Evolutionary conservation across 2,888 invertebrate genomes (phyloP).

Genomic region (Aethes cnicana): DNA sequence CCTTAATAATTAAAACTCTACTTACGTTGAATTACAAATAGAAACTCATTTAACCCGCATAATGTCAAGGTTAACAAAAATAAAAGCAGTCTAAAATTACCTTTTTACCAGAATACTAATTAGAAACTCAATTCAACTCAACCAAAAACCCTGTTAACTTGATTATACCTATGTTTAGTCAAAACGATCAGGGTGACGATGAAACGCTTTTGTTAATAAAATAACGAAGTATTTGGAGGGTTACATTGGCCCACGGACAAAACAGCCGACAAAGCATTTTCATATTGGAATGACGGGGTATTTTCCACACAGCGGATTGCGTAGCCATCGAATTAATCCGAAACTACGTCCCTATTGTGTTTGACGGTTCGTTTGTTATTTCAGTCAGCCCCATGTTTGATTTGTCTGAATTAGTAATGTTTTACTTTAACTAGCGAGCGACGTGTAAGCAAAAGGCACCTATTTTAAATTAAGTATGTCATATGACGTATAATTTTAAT

Average conservation of each 20-base stretch:
- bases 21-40: too few relatives aligned
- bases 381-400: slow-evolving; percentile 23
- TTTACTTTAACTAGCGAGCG: slow-evolving; percentile 13
- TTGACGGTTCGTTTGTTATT: slow-evolving; percentile 27
- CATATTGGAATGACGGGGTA: slow-evolving; percentile 28
- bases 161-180: too few relatives aligned
- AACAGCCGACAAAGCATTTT: slow-evolving; percentile 27
- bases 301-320: slow-evolving; percentile 28
- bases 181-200: too few relatives aligned
- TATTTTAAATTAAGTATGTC: background rate
- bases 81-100: too few relatives aligned
- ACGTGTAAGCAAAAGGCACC: background rate
- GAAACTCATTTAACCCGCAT: too few relatives aligned
- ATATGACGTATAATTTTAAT: background rate
- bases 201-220: too few relatives aligned
- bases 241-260: slow-evolving; percentile 10
- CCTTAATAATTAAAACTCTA: too few relatives aligned
- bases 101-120: too few relatives aligned
- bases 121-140: too few relatives aligned
- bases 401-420: slow-evolving; percentile 23
- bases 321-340: slow-evolving; percentile 26
- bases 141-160: too few relatives aligned
- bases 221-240: too few relatives aligned
- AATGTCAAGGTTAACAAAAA: too few relatives aligned
- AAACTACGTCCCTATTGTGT: slow-evolving; percentile 28